Evolutionary conservation across 2,797 vertebrate genomes (phyloP).

Genomic region (Trichosurus vulpecula): DNA sequence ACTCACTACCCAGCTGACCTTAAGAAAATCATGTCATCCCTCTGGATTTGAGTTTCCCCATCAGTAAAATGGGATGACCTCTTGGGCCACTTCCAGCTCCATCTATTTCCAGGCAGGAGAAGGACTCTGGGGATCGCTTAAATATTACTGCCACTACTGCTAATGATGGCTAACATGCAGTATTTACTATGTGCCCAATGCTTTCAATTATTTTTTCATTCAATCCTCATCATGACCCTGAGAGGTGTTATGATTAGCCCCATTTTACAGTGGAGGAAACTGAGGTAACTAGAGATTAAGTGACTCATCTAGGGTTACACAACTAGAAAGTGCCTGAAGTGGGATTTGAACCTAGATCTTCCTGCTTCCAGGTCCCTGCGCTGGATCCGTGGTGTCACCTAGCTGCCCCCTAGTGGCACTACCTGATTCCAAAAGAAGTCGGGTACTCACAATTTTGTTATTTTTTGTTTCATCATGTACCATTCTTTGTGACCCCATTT

Average conservation of each 20-base stretch:
- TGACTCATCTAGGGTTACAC: neutral
- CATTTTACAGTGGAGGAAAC: neutral
- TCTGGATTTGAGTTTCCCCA: neutral
- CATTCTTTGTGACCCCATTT: neutral
- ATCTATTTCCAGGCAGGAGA: neutral
- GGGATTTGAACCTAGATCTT: neutral
- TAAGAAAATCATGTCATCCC: neutral
- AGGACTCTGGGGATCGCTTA: fast-evolving
- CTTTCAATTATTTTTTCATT: neutral
- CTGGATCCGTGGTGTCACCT: neutral
- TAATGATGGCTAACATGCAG: neutral
- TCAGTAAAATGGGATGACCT: neutral
- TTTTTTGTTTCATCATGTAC: neutral
- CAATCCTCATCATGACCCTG: neutral
- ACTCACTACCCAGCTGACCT: neutral
- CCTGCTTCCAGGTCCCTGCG: neutral
- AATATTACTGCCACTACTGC: fast-evolving
- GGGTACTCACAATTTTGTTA: neutral
- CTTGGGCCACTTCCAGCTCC: neutral
- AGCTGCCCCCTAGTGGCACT: neutral
- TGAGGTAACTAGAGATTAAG: neutral
- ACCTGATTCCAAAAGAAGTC: neutral
- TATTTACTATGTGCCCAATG: neutral
- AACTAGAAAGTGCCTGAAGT: neutral
- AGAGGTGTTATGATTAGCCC: neutral